Base-by-base conservation (phyloP, 1,140 invertebrate genomes). In the Nasonia vitripennis region DNA sequence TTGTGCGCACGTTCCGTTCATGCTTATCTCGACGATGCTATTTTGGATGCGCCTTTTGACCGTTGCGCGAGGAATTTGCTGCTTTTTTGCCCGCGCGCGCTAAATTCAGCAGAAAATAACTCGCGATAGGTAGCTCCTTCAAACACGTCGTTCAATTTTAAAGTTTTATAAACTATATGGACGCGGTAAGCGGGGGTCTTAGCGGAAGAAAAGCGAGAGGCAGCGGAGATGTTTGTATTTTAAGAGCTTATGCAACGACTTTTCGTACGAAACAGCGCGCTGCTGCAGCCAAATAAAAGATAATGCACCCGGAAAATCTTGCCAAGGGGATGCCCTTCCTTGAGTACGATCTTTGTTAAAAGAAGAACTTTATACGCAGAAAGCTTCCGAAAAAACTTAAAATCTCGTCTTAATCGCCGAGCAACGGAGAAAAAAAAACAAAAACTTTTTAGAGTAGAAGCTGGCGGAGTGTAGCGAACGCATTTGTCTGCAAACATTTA, bases 201-300 rank as follows among this genome's bases (percentile, higher is more conserved):
- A 70, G 23, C 1, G 6, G 68, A 71, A 71, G 27, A n/a, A 17
- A 71, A 17, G 27, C 27, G 23, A 11, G 70, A n/a, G 23, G 70
- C 2, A n/a, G 17, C 31, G 10, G 27, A 0, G 20, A 71, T 71
- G 31, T 71, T 71, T 71, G 70, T 71, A 31, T 71, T 17, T 71
- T 31, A 71, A 71, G 70, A 31, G 0, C 27, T 27, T 71, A 71
- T 71, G 31, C 27, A 17, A 31, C 9, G 70, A 71, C 31, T 71
- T 34, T 34, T 71, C 31, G 70, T 27, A 11, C 10, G 70, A 71
- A 71, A 17, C 55, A 62, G 70, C 34, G 17, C 73, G 23, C 45
- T 48, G 45, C 6, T 20, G 73, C 74, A 75, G 37, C 41, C 14
- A n/a, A 75, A 75, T 75, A 75, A 37, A 75, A 45, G 20, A 75